Percentiles rank a stretch among this genome's conserved stretches.
phyloP scores from a whole-genome alignment of 2,888 invertebrate species.

The Calliopum simillimum region DNA sequence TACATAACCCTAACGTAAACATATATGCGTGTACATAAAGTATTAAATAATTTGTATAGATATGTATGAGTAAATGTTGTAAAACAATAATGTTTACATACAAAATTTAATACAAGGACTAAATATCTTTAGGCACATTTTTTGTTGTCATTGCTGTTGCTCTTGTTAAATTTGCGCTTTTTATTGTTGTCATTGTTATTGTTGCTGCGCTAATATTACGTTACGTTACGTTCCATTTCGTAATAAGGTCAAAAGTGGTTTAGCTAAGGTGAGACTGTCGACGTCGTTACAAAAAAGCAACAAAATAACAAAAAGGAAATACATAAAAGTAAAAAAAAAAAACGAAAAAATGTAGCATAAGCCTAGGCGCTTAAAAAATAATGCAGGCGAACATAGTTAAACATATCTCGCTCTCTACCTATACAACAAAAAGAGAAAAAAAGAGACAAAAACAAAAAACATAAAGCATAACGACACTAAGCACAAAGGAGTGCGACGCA shows the following conservation, averaged over 20 bases:
- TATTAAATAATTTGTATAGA: not conserved
- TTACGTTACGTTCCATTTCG: conserved; percentile 3
- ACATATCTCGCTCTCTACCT: too few relatives aligned
- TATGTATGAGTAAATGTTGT: not conserved
- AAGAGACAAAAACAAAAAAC: not conserved
- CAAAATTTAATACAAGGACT: not conserved
- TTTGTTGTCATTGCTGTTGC: not conserved
- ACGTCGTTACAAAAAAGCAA: too few relatives aligned
- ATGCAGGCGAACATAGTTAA: too few relatives aligned
- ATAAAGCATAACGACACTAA: not conserved
- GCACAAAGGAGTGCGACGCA: not conserved
- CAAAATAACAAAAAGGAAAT: too few relatives aligned
- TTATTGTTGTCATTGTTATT: not conserved
- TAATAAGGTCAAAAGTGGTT: conserved; percentile 1
- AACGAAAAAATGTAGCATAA: too few relatives aligned
- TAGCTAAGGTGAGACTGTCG: not conserved
- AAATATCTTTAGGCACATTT: not conserved
- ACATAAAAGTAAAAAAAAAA: too few relatives aligned
- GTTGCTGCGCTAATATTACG: too few relatives aligned
- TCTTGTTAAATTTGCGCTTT: not conserved
- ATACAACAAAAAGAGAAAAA: too few relatives aligned
- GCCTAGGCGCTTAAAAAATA: too few relatives aligned
- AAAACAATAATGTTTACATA: conserved; percentile 9
- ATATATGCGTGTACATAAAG: not conserved
- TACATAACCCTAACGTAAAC: not conserved